These are phyloP conservation scores for Mola mola DNA, from an alignment of 2,113 vertebrate species.

Conservation along the genomic window DNA sequence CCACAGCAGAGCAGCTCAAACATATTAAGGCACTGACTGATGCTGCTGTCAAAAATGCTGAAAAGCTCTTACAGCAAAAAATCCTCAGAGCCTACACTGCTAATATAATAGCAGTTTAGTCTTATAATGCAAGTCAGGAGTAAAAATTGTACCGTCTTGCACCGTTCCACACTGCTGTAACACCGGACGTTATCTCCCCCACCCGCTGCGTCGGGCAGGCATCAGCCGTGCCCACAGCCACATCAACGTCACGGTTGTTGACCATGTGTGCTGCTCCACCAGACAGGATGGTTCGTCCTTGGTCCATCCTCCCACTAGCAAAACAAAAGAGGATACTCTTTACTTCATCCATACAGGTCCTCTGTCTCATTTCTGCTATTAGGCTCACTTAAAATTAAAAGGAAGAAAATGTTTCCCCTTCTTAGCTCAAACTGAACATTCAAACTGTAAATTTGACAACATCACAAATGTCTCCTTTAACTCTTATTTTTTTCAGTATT, in stretches of 20 bases:
- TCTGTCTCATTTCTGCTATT: neutral
- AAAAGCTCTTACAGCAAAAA: no score
- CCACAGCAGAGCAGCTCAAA: no score
- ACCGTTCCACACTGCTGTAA: constrained; percentile 74
- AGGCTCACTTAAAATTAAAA: neutral
- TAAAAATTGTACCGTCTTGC: constrained; percentile 13
- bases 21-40: no score
- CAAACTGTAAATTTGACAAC: neutral
- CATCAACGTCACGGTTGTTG: constrained; percentile 42
- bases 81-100: no score
- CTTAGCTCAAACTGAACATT: neutral
- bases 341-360: neutral
- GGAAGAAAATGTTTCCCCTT: neutral
- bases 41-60: no score
- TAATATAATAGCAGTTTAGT: no score
- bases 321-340: neutral
- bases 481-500: no score
- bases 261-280: constrained; percentile 70
- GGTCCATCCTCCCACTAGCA: constrained; percentile 75
- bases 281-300: constrained; percentile 55
- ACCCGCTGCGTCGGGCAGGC: constrained; percentile 71
- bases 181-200: constrained; percentile 66
- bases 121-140: no score
- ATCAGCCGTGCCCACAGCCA: constrained; percentile 64
- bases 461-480: no score